phyloP scores from a whole-genome alignment of 2,797 vertebrate genomes.

The Scolopax bukidnonensis region DNA sequence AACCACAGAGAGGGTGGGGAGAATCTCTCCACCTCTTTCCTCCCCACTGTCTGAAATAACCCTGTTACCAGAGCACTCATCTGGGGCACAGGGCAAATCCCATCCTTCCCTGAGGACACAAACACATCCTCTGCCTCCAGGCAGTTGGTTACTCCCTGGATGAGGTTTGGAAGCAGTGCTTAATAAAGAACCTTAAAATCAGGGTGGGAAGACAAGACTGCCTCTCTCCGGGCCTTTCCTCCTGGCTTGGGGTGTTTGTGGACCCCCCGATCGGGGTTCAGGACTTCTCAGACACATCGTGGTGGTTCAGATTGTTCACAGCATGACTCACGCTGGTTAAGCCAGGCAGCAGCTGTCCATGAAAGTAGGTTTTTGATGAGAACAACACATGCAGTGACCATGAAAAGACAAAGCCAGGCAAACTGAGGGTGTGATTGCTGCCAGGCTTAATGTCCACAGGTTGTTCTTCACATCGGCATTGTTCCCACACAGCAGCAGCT shows the following conservation, averaged over 20 bases:
- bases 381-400: background rate
- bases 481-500: background rate
- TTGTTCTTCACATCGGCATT: rapidly evolving
- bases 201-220: background rate
- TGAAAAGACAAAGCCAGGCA: background rate
- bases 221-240: background rate
- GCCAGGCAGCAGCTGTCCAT: background rate
- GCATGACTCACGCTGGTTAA: rapidly evolving
- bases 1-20: background rate
- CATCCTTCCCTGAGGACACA: background rate
- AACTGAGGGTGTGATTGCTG: background rate
- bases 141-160: background rate
- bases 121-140: background rate
- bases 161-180: background rate
- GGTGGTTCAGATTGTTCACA: background rate
- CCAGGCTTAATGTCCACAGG: background rate
- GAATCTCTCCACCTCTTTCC: background rate
- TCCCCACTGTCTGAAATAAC: background rate
- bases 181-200: background rate
- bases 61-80: background rate
- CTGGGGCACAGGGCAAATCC: background rate
- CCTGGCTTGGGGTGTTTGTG: background rate
- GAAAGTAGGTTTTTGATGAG: background rate
- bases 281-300: rapidly evolving
- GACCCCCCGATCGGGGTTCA: background rate